A percentile compares a stretch with the other conserved stretches of the same genome.
Evolutionary conservation across 2,113 vertebrate species (phyloP).

Genomic region (Erythrocercus mccallii): DNA sequence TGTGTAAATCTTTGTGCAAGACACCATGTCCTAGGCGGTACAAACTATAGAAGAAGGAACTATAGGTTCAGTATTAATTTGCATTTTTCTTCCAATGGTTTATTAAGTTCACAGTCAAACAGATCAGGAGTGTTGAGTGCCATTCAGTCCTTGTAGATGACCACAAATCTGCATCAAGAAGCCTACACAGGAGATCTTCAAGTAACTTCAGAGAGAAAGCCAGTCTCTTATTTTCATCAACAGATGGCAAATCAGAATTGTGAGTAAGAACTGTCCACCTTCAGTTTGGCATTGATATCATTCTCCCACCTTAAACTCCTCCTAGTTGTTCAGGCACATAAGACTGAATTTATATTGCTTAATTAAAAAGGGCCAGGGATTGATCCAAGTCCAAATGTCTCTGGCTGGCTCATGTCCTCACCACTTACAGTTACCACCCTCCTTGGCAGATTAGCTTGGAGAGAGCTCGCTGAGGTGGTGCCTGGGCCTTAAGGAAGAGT

Average conservation of each 20-base stretch:
- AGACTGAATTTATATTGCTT: slow-evolving; percentile 18
- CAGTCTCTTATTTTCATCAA: neutral
- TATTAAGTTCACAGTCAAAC: neutral
- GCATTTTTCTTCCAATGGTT: neutral
- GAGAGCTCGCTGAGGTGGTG: neutral
- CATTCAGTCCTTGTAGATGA: neutral
- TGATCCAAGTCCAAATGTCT: slow-evolving; percentile 5
- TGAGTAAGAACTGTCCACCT: slow-evolving; percentile 31
- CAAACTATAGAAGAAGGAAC: neutral
- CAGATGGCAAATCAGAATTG: slow-evolving; percentile 17
- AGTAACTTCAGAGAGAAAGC: neutral
- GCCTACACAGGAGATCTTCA: neutral
- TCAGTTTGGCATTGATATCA: neutral
- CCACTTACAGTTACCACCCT: neutral
- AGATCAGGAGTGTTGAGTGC: neutral
- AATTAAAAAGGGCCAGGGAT: neutral
- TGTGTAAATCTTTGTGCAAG: neutral
- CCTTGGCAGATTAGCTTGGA: neutral
- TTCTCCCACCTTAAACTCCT: slow-evolving; percentile 34
- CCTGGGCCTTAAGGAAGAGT: neutral
- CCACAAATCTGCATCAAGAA: neutral
- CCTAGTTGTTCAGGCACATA: neutral
- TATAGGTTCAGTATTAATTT: neutral
- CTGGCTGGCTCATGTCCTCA: neutral
- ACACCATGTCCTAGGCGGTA: accelerated